A percentile compares a stretch with the other conserved stretches of the same genome.
phyloP scores from a whole-genome alignment of 2,797 vertebrate genomes.

The Acanthurus leucopareius region DNA sequence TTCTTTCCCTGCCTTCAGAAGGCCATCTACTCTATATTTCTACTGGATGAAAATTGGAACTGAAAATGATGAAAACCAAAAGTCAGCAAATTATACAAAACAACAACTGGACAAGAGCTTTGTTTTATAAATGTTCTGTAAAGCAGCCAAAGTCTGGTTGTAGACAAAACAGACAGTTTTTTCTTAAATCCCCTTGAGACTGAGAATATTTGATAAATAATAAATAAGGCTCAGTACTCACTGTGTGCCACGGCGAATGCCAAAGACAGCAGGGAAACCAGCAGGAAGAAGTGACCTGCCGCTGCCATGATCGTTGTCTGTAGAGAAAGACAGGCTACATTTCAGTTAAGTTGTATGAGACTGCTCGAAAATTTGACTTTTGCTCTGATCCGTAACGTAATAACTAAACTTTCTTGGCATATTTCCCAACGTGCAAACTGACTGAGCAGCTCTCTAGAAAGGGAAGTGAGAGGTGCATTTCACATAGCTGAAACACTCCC shows the following conservation, averaged over 20 bases:
- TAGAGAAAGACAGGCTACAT: not conserved
- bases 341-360: not conserved
- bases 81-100: not conserved
- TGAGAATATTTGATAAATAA: no score
- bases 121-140: not conserved
- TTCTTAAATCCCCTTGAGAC: no score
- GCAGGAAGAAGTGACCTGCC: not conserved
- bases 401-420: slow-evolving; percentile 17
- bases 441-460: not conserved
- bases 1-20: not conserved
- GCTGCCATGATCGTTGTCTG: slow-evolving; percentile 38
- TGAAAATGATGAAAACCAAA: not conserved
- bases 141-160: not conserved
- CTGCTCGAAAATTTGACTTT: not conserved
- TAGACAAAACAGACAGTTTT: no score
- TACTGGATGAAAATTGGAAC: not conserved
- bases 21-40: not conserved
- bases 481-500: slow-evolving; percentile 11
- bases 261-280: slow-evolving; percentile 32
- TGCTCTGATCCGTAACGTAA: not conserved
- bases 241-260: slow-evolving; percentile 6
- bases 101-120: not conserved
- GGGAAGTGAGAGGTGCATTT: slow-evolving; percentile 57
- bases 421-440: slow-evolving; percentile 24
- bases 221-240: slow-evolving; percentile 52